These are phyloP conservation scores for Drosophila vallismaia DNA, from an alignment of 2,888 invertebrate genomes.

Conservation along the genomic window DNA sequence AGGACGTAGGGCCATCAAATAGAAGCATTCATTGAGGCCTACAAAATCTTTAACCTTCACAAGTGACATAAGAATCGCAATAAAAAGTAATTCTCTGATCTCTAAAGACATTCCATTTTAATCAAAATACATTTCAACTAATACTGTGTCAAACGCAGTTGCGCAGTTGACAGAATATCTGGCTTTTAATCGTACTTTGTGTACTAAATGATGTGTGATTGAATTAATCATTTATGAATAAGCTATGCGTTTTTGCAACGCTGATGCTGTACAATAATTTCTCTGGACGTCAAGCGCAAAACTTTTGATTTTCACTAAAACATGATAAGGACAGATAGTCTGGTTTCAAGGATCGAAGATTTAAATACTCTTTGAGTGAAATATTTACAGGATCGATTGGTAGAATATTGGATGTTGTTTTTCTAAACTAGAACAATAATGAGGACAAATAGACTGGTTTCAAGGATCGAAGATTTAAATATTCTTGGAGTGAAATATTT, in stretches of 20 bases:
- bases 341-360: conserved; percentile 3
- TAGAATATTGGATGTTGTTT: background rate
- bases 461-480: conserved; percentile 2
- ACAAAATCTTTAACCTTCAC: background rate
- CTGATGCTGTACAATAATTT: background rate
- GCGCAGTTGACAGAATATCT: conserved; percentile 35
- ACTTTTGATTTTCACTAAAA: background rate
- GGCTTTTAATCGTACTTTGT: background rate
- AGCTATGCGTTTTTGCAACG: background rate
- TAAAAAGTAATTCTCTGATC: background rate
- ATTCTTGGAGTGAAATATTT: background rate
- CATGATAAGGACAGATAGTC: background rate
- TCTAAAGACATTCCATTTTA: background rate
- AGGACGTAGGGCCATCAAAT: no score
- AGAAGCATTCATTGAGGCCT: no score
- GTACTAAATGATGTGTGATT: background rate
- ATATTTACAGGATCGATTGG: background rate
- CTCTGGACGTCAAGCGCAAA: conserved; percentile 33
- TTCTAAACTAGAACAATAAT: no score
- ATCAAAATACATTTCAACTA: background rate
- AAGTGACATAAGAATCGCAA: background rate
- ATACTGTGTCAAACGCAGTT: background rate
- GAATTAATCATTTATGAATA: conserved; percentile 3
- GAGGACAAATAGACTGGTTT: background rate
- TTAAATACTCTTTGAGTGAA: conserved; percentile 2